Base-by-base conservation (phyloP, 1,140 invertebrate species). In the Micrasema longulum region DNA sequence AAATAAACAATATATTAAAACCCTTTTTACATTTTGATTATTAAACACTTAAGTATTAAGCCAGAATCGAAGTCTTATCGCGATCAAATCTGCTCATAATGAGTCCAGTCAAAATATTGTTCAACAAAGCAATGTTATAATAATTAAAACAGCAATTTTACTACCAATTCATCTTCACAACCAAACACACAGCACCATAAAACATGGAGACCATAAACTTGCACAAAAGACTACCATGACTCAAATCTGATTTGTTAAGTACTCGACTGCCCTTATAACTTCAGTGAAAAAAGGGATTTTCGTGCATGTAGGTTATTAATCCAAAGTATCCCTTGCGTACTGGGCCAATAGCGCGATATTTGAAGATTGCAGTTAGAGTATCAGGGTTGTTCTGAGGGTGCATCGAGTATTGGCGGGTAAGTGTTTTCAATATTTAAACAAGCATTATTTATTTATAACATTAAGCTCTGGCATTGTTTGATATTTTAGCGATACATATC, bases 371-470 rank as follows among this genome's bases (percentile, higher is more conserved):
- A 4, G 26, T 4, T 4, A 31, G 7, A 2, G 26, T 31, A 7
- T 31, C 7, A 31, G 26, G 26, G 26, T 31, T 31, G 26, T 7
- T 31, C 26, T 31, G 26, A 31, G 26, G 3, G n/a, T n/a, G n/a
- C n/a, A n/a, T n/a, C n/a, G n/a, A 31, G 26, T 31, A 31, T 31
- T 2, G 60, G 38, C 60, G 60, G 45, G 26, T 69, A 60, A 69
- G 67, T 60, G 70, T 55, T 62, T 41, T 64, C 70, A 72, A 72
- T 72, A 66, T 72, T 72, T 72, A 66, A 48, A 72, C 70, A 36
- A 41, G 62, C 70, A 66, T 72, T 72, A 72, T 72, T 72, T 72
- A 72, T 72, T 72, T 72, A 72, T 72, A 72, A 72, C 71, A 72
- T 72, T 66, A 67, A 63, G 53, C 64, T 36, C 18, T 18, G 20